These are phyloP conservation scores for Halichoeres trimaculatus DNA, from an alignment of 2,113 vertebrate species.

Conservation along the genomic window DNA sequence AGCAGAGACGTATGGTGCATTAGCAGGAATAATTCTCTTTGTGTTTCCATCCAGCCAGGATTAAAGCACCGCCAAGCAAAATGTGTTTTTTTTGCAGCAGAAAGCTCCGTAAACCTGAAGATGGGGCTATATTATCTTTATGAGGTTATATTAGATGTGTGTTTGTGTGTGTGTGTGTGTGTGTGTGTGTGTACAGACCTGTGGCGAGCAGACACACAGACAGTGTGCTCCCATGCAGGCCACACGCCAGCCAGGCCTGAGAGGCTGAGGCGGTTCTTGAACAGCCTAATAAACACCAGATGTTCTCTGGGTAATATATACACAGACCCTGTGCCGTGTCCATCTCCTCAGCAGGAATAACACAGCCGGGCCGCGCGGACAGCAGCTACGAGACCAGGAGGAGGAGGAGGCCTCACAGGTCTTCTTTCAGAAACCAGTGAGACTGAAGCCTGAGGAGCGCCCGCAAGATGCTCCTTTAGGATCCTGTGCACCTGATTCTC, in stretches of 20 bases:
- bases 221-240: conserved; percentile 70
- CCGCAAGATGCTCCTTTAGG: too few species aligned
- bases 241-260: conserved; percentile 78
- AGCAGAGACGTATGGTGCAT: conserved; percentile 47
- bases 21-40: conserved; percentile 42
- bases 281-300: conserved; percentile 85
- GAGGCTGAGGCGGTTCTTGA: conserved; percentile 75
- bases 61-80: conserved; percentile 50
- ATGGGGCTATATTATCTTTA: conserved; percentile 63
- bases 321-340: conserved; percentile 77
- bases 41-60: conserved; percentile 55
- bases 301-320: conserved; percentile 83
- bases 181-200: conserved; percentile 48
- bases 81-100: conserved; percentile 24
- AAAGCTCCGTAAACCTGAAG: conserved; percentile 57
- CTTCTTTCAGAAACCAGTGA: too few species aligned
- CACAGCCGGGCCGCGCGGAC: conserved; percentile 46
- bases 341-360: conserved; percentile 73
- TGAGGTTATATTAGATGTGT: conserved; percentile 69
- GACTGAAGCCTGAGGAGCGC: too few species aligned
- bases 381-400: conserved; percentile 32
- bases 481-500: too few species aligned
- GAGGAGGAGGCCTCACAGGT: conserved; percentile 27
- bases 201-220: conserved; percentile 60
- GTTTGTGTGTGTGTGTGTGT: conserved; percentile 44